Evolutionary conservation across 2,113 vertebrate species (phyloP).

Genomic region (Calypte anna): DNA sequence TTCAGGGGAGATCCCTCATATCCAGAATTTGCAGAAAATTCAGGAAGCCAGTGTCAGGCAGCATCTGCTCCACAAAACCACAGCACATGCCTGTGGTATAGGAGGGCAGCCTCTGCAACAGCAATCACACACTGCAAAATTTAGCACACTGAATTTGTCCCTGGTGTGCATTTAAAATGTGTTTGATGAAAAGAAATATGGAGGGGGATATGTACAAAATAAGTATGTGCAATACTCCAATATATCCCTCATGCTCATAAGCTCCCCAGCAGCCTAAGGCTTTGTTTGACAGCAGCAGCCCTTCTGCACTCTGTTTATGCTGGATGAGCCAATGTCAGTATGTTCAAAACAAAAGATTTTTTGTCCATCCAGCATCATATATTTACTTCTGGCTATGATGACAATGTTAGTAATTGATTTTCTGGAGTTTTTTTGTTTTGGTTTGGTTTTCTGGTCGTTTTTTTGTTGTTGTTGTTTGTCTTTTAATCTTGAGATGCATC

Average conservation of each 20-base stretch:
- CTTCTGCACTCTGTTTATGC: background rate
- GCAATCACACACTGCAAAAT: background rate
- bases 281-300: background rate
- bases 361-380: background rate
- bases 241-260: background rate
- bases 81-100: fast-evolving
- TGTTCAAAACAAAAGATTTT: constrained; percentile 5
- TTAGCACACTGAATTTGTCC: background rate
- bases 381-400: background rate
- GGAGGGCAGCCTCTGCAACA: fast-evolving
- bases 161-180: background rate
- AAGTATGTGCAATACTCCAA: fast-evolving
- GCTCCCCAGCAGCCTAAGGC: background rate
- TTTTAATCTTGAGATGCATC: background rate
- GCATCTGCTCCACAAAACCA: background rate
- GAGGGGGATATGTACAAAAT: background rate
- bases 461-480: too few species aligned
- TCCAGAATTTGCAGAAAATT: background rate
- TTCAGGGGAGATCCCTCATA: background rate
- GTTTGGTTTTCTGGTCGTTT: background rate
- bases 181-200: fast-evolving
- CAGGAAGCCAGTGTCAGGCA: background rate
- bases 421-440: background rate
- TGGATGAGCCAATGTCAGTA: background rate
- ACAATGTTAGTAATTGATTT: background rate